These are phyloP conservation scores for Progne subis DNA, from an alignment of 2,113 vertebrate species.

Conservation along the genomic window DNA sequence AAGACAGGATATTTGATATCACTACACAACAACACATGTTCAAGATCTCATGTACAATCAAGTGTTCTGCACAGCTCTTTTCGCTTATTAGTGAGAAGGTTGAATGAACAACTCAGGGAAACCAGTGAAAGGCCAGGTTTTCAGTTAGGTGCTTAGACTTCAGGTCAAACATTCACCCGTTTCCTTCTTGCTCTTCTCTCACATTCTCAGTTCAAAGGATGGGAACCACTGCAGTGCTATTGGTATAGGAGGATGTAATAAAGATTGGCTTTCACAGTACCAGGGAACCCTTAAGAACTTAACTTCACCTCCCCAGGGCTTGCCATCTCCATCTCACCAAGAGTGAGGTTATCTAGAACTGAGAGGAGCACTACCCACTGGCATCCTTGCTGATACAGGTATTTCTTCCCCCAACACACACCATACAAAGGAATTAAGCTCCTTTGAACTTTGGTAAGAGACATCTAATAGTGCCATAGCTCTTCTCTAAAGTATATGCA, in stretches of 20 bases:
- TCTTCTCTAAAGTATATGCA: background rate
- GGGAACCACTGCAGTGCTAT: background rate
- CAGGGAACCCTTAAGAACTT: background rate
- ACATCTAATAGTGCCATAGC: background rate
- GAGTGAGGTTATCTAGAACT: background rate
- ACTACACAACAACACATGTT: background rate
- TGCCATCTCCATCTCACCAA: background rate
- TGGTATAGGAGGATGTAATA: background rate
- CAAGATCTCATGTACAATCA: background rate
- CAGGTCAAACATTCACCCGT: background rate
- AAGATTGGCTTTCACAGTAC: background rate
- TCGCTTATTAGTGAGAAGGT: background rate
- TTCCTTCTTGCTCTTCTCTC: background rate
- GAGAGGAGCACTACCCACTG: background rate
- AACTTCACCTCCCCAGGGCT: background rate
- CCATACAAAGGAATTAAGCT: background rate
- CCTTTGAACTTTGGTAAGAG: background rate
- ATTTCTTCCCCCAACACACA: background rate
- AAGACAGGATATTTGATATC: background rate
- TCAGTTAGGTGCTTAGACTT: background rate
- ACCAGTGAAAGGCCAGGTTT: background rate
- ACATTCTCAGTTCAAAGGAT: background rate
- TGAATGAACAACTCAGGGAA: background rate
- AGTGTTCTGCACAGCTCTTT: background rate
- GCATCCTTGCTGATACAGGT: background rate